These are phyloP conservation scores for Alexandromys fortis DNA, from an alignment of 2,113 vertebrate genomes.

Conservation along the genomic window DNA sequence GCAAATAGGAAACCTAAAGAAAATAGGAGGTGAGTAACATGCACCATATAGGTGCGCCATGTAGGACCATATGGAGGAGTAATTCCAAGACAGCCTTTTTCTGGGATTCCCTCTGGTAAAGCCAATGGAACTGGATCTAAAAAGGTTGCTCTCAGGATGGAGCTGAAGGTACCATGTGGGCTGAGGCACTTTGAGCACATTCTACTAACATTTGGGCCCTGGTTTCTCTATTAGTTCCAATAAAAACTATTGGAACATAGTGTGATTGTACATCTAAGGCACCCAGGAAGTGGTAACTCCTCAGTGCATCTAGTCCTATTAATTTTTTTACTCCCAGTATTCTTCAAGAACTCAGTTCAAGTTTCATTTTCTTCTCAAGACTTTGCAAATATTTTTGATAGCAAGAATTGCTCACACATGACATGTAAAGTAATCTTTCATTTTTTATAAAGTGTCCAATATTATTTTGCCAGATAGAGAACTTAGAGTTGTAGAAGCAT, in stretches of 20 bases:
- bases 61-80: background rate
- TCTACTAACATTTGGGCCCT: conserved; percentile 19
- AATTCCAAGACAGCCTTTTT: background rate
- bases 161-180: background rate
- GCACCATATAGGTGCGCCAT: background rate
- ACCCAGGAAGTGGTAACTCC: background rate
- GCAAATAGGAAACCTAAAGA: background rate
- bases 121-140: background rate
- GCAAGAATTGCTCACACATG: background rate
- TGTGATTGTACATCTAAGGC: background rate
- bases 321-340: background rate
- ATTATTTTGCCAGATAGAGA: conserved; percentile 46
- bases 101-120: background rate
- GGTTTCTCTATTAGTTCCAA: background rate
- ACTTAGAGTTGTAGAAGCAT: background rate
- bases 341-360: background rate
- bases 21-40: background rate
- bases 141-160: background rate
- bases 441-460: conserved; percentile 5
- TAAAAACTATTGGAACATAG: background rate
- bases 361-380: background rate
- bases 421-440: conserved; percentile 8
- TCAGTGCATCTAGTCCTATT: background rate
- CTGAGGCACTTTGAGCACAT: background rate
- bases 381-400: background rate